phyloP scores from a whole-genome alignment of 1,140 invertebrate species.

The Ostrea edulis region DNA sequence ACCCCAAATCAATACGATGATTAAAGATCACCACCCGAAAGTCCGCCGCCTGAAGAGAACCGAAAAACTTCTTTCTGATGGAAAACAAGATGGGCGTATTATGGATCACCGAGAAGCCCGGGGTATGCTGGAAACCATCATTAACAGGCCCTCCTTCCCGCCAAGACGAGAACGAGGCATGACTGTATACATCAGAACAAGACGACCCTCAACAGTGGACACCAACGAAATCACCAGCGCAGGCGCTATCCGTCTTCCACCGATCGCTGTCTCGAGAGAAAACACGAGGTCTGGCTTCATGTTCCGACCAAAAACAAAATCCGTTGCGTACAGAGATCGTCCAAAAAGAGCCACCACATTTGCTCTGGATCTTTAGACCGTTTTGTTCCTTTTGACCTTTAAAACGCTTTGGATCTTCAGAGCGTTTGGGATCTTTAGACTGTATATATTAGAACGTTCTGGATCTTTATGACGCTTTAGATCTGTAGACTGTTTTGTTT shows the following conservation, averaged over 20 bases:
- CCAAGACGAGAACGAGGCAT: conserved; percentile 41
- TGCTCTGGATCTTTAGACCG: conserved; percentile 5
- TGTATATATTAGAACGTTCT: too few relatives aligned
- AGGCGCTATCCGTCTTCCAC: conserved; percentile 46
- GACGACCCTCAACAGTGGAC: background rate
- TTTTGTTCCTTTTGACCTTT: background rate
- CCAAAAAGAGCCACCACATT: background rate
- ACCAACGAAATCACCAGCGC: conserved; percentile 44
- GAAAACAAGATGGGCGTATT: conserved; percentile 49
- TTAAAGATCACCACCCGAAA: conserved; percentile 43
- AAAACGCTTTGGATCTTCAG: too few relatives aligned
- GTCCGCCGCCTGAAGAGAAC: conserved; percentile 33
- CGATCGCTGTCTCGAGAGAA: conserved; percentile 43
- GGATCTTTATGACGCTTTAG: too few relatives aligned
- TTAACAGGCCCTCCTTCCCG: conserved; percentile 41
- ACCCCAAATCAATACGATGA: conserved; percentile 45
- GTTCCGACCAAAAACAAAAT: conserved; percentile 31
- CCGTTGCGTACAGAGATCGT: background rate
- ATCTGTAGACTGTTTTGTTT: too few relatives aligned
- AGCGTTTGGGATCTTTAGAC: too few relatives aligned
- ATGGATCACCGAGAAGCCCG: conserved; percentile 10
- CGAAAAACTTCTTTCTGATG: conserved; percentile 44
- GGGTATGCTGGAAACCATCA: conserved; percentile 28
- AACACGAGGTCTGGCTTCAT: conserved; percentile 41
- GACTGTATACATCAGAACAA: background rate